Conservation (phyloP, 1,140 invertebrate species). For the Drosophila willistoni region DNA sequence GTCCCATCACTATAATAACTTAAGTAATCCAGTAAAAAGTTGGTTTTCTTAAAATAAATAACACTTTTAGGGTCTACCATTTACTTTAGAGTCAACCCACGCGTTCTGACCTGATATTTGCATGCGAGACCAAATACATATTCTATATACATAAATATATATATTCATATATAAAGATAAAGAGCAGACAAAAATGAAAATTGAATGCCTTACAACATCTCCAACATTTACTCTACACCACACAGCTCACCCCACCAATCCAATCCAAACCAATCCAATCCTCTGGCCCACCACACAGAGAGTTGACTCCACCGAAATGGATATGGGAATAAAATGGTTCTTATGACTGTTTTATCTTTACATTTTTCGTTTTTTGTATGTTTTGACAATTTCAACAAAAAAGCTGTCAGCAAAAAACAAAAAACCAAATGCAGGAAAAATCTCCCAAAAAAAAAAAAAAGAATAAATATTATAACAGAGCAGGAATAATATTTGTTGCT, state of each 20-base stretch:
- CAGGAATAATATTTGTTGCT: conserved; percentile 11
- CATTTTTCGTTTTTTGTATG: conserved; percentile 18
- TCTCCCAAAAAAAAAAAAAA: conserved; percentile 7
- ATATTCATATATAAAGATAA: conserved; percentile 17
- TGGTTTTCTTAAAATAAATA: too few species aligned
- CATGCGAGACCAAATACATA: conserved; percentile 57
- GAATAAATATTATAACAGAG: conserved; percentile 17
- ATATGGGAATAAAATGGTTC: conserved; percentile 34
- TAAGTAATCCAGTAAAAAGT: too few species aligned
- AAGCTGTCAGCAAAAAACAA: conserved; percentile 62
- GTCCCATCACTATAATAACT: too few species aligned
- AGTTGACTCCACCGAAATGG: conserved; percentile 10
- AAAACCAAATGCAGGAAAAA: conserved; percentile 14
- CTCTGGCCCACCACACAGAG: background rate
- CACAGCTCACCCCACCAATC: background rate
- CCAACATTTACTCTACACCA: background rate
- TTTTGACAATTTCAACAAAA: conserved; percentile 63
- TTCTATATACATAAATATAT: conserved; percentile 21
- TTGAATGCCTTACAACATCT: conserved; percentile 73
- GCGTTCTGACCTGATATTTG: conserved; percentile 58
- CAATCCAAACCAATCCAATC: background rate
- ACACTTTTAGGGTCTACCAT: too few species aligned
- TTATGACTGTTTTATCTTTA: conserved; percentile 31
- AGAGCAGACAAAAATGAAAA: conserved; percentile 61
- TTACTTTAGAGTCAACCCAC: background rate